Conservation (phyloP, 1,140 invertebrate genomes). For the Dryas iulia region DNA sequence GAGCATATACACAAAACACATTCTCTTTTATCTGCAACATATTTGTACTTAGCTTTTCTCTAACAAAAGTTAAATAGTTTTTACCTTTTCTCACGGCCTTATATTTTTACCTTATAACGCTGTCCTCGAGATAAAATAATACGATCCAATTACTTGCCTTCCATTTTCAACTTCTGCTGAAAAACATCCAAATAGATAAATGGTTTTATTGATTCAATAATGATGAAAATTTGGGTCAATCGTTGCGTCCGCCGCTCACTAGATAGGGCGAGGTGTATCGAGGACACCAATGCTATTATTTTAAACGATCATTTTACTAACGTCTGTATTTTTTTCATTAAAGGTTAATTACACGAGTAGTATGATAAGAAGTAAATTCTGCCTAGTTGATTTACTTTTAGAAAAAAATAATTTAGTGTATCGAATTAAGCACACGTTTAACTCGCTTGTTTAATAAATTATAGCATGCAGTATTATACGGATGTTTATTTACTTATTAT, state of each 20-base stretch:
- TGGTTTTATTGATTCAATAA: conserved; percentile 31
- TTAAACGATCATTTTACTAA: conserved; percentile 28
- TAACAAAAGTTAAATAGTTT: background rate
- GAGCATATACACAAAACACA: too few relatives aligned
- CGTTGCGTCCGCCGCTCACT: conserved; percentile 5
- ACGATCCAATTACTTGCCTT: conserved; percentile 5
- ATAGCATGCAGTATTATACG: too few relatives aligned
- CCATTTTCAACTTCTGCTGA: conserved; percentile 11
- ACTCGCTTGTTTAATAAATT: too few relatives aligned
- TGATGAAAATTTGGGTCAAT: conserved; percentile 30
- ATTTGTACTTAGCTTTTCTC: too few relatives aligned
- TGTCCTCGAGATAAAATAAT: background rate
- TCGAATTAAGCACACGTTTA: too few relatives aligned
- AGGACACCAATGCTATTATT: conserved; percentile 22
- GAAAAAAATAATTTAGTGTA: background rate
- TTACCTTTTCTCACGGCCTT: background rate
- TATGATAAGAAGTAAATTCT: background rate
- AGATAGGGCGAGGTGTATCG: conserved; percentile 24
- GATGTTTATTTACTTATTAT: too few relatives aligned
- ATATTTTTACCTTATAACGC: background rate
- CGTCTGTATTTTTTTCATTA: background rate
- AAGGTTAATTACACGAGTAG: background rate
- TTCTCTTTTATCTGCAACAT: background rate
- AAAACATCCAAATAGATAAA: conserved; percentile 30
- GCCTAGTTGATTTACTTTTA: background rate